Base-by-base conservation (phyloP, 2,888 invertebrate genomes). In the Hololepta plana region DNA sequence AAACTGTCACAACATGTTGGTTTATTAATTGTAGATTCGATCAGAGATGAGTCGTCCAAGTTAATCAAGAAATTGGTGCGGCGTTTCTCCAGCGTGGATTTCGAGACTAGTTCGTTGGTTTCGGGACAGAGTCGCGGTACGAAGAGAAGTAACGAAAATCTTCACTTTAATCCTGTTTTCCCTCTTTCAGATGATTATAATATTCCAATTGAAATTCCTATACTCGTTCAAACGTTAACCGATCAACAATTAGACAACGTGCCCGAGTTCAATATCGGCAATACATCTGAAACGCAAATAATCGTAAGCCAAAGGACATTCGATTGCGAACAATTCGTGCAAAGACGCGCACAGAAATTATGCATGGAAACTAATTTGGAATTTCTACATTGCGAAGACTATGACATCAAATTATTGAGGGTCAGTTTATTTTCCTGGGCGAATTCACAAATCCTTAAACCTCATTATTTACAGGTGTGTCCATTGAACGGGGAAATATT, bases 121-220 rank as follows among this genome's bases (percentile, higher is more conserved):
- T 53, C 53, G n/a, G 56, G 55, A 34, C 52, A 53, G 32, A 53
- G 54, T 36, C 43, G 52, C 48, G 56, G 55, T 55, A 40, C 36
- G 15, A 20, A 24, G 3, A 15, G 9, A 23, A 23, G 4, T 23
- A n/a, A 7, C 9, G 12, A 11, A 23, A 23, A 4, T 14, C 8
- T 26, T 4, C 4, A 22, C 11, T n/a, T 12, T 26, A 10, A 20
- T 25, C 6, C 8, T 7, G 6, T 17, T 6, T 17, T 17, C 17
- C 17, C 17, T 27, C 20, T 33, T 24, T 36, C 32, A 56, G 55
- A 56, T 39, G 55, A 55, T 33, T 53, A 51, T 35, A 55, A 53
- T 38, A 49, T 53, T 32, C 53, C 54, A 17, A 53, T 56, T 21
- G 56, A 56, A 40, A 48, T 55, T 29, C 56, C 56, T 9, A 33